Conservation (phyloP, 2,888 invertebrate species). For the Pollenia labialis region DNA sequence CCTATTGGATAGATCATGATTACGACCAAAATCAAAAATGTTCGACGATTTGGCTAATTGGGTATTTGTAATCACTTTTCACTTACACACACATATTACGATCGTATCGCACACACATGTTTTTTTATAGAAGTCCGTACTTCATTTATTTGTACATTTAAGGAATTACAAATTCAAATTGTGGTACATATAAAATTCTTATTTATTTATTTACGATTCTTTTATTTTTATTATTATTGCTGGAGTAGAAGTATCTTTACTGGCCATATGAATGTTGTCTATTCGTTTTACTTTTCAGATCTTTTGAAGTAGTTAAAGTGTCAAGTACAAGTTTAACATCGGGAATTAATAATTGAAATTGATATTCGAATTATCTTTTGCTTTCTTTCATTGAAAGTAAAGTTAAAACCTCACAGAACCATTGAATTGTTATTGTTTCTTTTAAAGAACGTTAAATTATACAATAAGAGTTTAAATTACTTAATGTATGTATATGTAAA, state of each 20-base stretch:
- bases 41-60: not conserved
- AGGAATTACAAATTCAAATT: constrained; percentile 57
- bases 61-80: constrained; percentile 12
- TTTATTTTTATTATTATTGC: constrained; percentile 10
- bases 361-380: not conserved
- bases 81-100: not conserved
- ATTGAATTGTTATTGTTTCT: constrained; percentile 8
- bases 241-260: constrained; percentile 23
- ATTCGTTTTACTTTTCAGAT: constrained; percentile 46
- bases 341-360: not conserved
- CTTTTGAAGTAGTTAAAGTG: constrained; percentile 37
- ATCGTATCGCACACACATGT: constrained; percentile 32
- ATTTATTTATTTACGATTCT: constrained; percentile 41
- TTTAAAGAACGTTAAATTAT: not conserved
- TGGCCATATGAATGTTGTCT: constrained; percentile 28
- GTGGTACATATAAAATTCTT: constrained; percentile 30
- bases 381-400: constrained; percentile 10
- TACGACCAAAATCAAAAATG: no score
- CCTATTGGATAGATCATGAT: no score
- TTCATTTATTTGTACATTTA: constrained; percentile 38
- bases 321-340: constrained; percentile 35
- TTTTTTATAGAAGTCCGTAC: constrained; percentile 8
- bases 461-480: not conserved
- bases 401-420: not conserved
- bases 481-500: not conserved